Evolutionary conservation across 2,888 invertebrate genomes (phyloP).

Genomic region (Choreutis nemorana): DNA sequence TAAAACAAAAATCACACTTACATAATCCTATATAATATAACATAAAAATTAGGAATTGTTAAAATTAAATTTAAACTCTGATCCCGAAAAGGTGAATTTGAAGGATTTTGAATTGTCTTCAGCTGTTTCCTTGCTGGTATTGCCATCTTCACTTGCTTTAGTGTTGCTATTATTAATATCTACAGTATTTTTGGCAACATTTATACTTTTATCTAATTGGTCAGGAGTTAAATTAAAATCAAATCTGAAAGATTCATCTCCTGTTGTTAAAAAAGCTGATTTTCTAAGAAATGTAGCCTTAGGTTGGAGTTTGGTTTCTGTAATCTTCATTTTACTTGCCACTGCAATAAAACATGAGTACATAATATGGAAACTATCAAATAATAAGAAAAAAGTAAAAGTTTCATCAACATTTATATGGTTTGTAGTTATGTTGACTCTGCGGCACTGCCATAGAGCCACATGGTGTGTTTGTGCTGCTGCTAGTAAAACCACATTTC

Average conservation of each 20-base stretch:
- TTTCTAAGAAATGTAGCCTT: conserved; percentile 77
- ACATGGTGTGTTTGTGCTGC: too few relatives aligned
- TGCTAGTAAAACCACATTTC: too few relatives aligned
- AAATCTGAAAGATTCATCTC: conserved; percentile 65
- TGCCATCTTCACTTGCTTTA: conserved; percentile 12
- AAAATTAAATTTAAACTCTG: conserved; percentile 75
- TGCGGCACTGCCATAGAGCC: too few relatives aligned
- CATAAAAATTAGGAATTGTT: conserved; percentile 28
- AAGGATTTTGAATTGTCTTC: conserved; percentile 23
- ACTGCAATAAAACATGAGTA: conserved; percentile 45
- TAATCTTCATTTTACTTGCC: conserved; percentile 67
- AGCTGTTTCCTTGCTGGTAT: conserved; percentile 13
- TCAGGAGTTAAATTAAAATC: conserved; percentile 36
- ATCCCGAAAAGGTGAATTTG: conserved; percentile 51
- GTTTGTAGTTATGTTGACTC: too few relatives aligned
- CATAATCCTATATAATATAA: conserved; percentile 3
- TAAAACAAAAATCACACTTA: neutral
- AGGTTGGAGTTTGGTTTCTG: conserved; percentile 45
- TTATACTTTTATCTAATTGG: conserved; percentile 20
- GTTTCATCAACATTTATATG: too few relatives aligned
- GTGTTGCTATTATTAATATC: too few relatives aligned
- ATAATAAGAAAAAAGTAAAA: too few relatives aligned
- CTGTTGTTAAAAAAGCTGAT: conserved; percentile 62
- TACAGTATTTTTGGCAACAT: conserved; percentile 6
- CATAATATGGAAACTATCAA: too few relatives aligned